A percentile compares a stretch with the other conserved stretches of the same genome.
Conservation (phyloP, 2,888 invertebrate genomes). For the Dendrolimus pini region DNA sequence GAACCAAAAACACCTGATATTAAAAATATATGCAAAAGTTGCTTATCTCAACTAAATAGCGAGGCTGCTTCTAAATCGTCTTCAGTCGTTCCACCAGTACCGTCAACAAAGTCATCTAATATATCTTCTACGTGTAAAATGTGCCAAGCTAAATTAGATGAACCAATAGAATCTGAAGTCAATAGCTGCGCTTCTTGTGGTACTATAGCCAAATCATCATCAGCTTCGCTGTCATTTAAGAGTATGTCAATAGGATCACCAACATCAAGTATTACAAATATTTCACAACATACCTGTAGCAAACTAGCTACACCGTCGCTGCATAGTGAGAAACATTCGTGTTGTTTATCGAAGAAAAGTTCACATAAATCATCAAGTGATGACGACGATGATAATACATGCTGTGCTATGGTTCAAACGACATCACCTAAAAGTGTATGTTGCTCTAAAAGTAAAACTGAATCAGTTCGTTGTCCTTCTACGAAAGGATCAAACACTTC, state of each 20-base stretch:
- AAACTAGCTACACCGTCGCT: constrained; percentile 1
- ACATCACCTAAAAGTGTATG: constrained; percentile 7
- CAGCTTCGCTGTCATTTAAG: constrained; percentile 6
- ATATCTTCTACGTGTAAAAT: constrained; percentile 4
- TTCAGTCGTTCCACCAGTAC: not conserved
- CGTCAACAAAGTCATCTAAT: constrained; percentile 2
- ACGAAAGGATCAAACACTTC: constrained; percentile 1
- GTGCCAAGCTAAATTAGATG: constrained; percentile 4
- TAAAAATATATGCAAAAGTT: constrained; percentile 10
- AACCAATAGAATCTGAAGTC: not conserved
- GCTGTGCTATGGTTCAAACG: constrained; percentile 4
- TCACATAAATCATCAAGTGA: not conserved
- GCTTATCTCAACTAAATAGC: constrained; percentile 4
- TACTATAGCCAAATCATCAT: not conserved
- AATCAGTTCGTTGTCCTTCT: constrained; percentile 1
- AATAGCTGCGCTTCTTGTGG: constrained; percentile 6
- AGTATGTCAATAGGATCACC: constrained; percentile 8
- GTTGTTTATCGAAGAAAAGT: constrained; percentile 4
- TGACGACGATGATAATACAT: not conserved
- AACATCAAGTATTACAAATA: not conserved
- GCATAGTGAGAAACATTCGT: constrained; percentile 4
- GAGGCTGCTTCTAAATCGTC: not conserved
- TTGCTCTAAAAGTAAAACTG: constrained; percentile 7
- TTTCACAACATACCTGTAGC: not conserved
- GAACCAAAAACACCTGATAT: constrained; percentile 1